Conservation (phyloP, 2,113 vertebrate genomes). For the Apteryx mantelli region DNA sequence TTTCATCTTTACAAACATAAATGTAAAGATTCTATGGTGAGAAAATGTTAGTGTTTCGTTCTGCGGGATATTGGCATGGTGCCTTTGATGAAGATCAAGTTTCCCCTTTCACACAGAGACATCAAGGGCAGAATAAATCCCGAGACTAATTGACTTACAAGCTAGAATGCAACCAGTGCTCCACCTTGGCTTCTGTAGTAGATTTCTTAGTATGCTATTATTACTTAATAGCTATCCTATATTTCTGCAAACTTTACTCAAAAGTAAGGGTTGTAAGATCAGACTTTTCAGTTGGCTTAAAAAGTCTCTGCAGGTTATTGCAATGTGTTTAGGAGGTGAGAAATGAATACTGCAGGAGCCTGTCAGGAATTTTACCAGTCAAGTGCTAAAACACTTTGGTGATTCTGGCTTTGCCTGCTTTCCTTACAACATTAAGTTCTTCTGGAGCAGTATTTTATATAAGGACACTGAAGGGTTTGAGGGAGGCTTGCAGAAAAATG, state of each 20-base stretch:
- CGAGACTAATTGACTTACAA: background rate
- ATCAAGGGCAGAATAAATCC: background rate
- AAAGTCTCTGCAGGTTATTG: background rate
- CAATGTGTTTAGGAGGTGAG: background rate
- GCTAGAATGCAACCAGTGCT: background rate
- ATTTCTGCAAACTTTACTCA: background rate
- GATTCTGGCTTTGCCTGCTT: background rate
- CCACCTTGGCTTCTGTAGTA: background rate
- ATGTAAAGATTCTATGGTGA: background rate
- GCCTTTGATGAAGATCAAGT: background rate
- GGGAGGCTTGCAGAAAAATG: background rate
- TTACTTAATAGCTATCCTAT: background rate
- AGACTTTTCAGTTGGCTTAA: background rate
- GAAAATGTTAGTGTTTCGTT: background rate
- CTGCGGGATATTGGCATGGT: background rate
- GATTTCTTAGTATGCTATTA: background rate
- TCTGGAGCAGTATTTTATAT: accelerated
- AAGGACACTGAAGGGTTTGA: background rate
- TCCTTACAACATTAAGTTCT: background rate
- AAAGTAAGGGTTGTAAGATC: background rate
- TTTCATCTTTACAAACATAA: background rate
- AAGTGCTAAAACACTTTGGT: accelerated
- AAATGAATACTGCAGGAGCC: background rate
- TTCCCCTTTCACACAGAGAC: background rate
- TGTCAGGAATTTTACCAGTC: background rate